A percentile compares a stretch with the other conserved stretches of the same genome.
Evolutionary conservation across 2,888 invertebrate species (phyloP).

Genomic region (Dicranocentrus wangi): DNA sequence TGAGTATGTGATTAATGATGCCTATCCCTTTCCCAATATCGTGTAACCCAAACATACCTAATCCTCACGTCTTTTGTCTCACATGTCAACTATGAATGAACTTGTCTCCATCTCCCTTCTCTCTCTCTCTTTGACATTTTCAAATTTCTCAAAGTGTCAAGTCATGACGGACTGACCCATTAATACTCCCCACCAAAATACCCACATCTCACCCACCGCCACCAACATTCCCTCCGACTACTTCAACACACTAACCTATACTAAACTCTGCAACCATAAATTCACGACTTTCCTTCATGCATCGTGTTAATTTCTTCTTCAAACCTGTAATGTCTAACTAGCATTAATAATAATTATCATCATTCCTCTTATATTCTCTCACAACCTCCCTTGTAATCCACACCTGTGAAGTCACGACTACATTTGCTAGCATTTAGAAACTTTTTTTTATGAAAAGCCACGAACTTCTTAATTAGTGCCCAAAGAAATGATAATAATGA

Average conservation of each 20-base stretch:
- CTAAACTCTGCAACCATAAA: too few species aligned
- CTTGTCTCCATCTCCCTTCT: conserved; percentile 23
- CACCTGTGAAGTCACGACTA: conserved; percentile 39
- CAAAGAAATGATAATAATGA: conserved; percentile 8
- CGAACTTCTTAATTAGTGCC: conserved; percentile 27
- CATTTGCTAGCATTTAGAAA: too few species aligned
- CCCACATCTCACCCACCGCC: neutral
- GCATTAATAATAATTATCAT: conserved; percentile 19
- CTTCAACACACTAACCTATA: too few species aligned
- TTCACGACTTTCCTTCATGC: conserved; percentile 26
- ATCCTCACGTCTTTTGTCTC: neutral
- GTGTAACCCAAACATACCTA: too few species aligned
- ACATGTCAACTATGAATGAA: conserved; percentile 12
- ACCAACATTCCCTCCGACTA: too few species aligned
- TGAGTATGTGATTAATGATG: too few species aligned
- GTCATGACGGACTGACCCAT: conserved; percentile 3
- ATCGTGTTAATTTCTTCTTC: conserved; percentile 16
- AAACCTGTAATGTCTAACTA: neutral
- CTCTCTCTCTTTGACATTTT: conserved; percentile 15
- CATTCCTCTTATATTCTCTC: too few species aligned
- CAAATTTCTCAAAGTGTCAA: conserved; percentile 7
- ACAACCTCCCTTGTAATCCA: neutral
- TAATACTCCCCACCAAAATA: neutral
- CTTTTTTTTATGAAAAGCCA: conserved; percentile 27
- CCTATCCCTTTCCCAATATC: too few species aligned